These are phyloP conservation scores for Tryphoninae sp. DNA, from an alignment of 2,888 invertebrate genomes.

Conservation along the genomic window DNA sequence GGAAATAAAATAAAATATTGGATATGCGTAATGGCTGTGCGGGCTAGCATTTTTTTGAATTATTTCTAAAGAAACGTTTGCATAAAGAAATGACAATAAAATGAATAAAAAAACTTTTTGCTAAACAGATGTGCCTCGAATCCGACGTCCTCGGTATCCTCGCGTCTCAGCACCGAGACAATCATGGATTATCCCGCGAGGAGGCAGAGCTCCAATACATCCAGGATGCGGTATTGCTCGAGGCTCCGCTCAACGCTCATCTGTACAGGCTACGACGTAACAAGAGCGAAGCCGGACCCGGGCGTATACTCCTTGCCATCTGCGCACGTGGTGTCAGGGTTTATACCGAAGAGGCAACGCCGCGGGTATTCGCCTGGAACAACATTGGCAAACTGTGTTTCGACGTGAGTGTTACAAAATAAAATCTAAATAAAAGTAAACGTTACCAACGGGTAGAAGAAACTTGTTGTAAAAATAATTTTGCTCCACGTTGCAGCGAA, in stretches of 20 bases:
- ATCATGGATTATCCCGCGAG: conserved; percentile 88
- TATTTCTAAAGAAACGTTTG: background rate
- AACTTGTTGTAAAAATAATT: background rate
- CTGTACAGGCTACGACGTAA: conserved; percentile 90
- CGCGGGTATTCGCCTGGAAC: conserved; percentile 92
- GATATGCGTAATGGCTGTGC: background rate
- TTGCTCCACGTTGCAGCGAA: conserved; percentile 84
- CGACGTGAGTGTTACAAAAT: conserved; percentile 85
- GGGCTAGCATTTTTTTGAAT: background rate
- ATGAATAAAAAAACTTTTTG: background rate
- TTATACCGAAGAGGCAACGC: conserved; percentile 86
- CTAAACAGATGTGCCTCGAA: conserved; percentile 79
- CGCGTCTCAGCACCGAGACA: conserved; percentile 87
- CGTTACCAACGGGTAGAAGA: background rate
- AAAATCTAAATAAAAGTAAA: background rate
- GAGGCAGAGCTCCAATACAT: conserved; percentile 95
- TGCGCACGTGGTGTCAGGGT: conserved; percentile 96
- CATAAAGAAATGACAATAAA: background rate
- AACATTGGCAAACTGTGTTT: conserved; percentile 97
- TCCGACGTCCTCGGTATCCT: conserved; percentile 78
- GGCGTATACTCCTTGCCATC: conserved; percentile 94
- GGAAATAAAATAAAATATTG: background rate
- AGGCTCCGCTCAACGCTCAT: conserved; percentile 95
- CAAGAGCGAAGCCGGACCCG: conserved; percentile 88
- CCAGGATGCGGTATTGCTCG: conserved; percentile 91